phyloP scores from a whole-genome alignment of 2,888 invertebrate species.

The Dichetophora obliterata region DNA sequence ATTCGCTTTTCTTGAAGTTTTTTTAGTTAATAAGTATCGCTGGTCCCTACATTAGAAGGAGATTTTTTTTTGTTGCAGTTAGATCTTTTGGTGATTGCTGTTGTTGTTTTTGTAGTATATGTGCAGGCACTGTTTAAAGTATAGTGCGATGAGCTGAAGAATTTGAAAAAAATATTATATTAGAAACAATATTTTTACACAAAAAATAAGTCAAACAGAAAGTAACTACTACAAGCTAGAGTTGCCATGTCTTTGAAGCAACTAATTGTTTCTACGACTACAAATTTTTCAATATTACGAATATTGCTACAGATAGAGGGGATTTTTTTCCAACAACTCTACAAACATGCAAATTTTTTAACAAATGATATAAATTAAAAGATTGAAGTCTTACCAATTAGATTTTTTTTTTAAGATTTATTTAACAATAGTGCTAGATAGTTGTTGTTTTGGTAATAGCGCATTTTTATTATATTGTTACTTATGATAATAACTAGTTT shows the following conservation, averaged over 20 bases:
- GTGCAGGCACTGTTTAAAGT: conserved; percentile 57
- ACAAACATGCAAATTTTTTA: background rate
- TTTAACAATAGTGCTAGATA: background rate
- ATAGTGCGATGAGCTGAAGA: conserved; percentile 61
- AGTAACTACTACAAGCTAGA: background rate
- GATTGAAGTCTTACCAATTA: background rate
- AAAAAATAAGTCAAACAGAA: too few species aligned
- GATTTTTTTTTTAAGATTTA: background rate
- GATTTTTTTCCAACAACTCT: background rate
- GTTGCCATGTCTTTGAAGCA: background rate
- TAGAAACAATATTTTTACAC: background rate
- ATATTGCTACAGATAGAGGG: background rate
- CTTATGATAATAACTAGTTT: background rate
- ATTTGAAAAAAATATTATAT: background rate
- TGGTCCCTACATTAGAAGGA: too few species aligned
- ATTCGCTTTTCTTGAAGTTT: conserved; percentile 45
- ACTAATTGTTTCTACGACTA: background rate
- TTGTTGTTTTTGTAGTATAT: conserved; percentile 22
- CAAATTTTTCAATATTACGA: background rate
- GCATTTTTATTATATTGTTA: background rate
- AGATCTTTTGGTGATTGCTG: conserved; percentile 25
- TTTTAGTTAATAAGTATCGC: conserved; percentile 12
- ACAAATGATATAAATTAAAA: background rate
- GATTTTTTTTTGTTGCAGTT: background rate
- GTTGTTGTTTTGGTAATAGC: background rate